Evolutionary conservation across 2,113 vertebrate species (phyloP).

Genomic region (Mus pahari): DNA sequence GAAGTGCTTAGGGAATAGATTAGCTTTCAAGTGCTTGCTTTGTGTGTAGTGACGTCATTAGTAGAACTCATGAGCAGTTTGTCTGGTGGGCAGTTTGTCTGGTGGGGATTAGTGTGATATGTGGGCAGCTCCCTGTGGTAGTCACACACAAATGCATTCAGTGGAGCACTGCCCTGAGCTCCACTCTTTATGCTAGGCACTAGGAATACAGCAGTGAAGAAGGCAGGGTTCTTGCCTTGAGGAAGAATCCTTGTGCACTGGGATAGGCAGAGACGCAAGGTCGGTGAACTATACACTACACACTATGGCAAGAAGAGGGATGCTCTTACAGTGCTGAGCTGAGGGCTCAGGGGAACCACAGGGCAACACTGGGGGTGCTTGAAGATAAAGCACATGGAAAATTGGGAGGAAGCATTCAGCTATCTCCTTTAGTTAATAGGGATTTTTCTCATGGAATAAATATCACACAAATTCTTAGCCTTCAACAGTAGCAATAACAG

Average conservation of each 20-base stretch:
- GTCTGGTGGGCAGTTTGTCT: not conserved
- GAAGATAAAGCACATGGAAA: not conserved
- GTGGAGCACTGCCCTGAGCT: not conserved
- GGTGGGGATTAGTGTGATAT: not conserved
- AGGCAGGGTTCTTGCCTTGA: not conserved
- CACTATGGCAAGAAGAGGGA: not conserved
- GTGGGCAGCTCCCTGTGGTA: not conserved
- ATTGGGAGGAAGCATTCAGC: not conserved
- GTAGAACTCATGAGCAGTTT: not conserved
- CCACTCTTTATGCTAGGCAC: not conserved
- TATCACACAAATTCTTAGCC: not conserved
- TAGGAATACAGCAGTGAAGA: not conserved
- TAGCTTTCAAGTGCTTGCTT: not conserved
- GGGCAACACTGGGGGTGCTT: fast-evolving
- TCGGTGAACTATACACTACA: not conserved
- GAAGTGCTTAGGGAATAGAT: not conserved
- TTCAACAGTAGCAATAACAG: not conserved
- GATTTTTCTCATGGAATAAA: not conserved
- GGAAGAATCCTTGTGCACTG: not conserved
- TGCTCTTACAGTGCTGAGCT: not conserved
- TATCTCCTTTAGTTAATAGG: no score
- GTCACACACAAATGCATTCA: not conserved
- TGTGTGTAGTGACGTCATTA: not conserved
- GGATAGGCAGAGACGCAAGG: not conserved
- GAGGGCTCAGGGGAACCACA: not conserved